Percentiles rank a stretch among this genome's conserved stretches.
phyloP scores from a whole-genome alignment of 2,797 vertebrate genomes.

The Lepus townsendii region DNA sequence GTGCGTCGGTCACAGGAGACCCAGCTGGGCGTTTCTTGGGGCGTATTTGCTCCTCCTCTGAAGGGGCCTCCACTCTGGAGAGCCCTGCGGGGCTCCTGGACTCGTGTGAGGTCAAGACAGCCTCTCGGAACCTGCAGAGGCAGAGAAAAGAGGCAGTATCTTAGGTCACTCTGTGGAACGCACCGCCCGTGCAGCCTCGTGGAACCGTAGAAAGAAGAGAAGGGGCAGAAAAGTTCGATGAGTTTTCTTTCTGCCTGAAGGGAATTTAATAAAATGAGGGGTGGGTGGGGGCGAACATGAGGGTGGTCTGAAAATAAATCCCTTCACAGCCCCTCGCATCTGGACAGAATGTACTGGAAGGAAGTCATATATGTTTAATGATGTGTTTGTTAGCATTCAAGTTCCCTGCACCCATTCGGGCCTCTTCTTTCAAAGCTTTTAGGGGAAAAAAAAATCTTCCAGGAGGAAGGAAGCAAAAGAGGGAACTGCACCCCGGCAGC shows the following conservation, averaged over 20 bases:
- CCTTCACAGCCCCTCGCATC: neutral
- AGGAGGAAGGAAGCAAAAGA: neutral
- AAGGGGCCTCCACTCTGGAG: neutral
- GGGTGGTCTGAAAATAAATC: conserved; percentile 58
- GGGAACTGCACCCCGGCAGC: neutral
- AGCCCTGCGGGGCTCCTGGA: neutral
- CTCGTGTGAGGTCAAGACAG: too few relatives aligned
- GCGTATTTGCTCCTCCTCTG: fast-evolving
- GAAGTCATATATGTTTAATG: conserved; percentile 72
- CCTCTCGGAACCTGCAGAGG: neutral
- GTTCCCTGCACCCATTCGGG: neutral
- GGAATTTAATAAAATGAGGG: conserved; percentile 48
- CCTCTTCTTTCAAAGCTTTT: conserved; percentile 53
- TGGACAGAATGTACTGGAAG: conserved; percentile 63
- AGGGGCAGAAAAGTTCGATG: neutral
- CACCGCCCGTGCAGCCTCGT: neutral
- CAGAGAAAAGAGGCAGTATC: neutral
- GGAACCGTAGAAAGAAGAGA: neutral
- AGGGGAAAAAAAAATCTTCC: too few relatives aligned
- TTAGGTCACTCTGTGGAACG: neutral
- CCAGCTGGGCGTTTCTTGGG: neutral
- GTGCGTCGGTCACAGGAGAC: fast-evolving
- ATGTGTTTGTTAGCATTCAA: conserved; percentile 71
- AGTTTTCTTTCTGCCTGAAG: conserved; percentile 4
- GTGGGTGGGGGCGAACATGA: neutral